Percentiles rank a stretch among this genome's conserved stretches.
phyloP scores from a whole-genome alignment of 2,797 vertebrate species.

The Petrocephalus schoutedeni region DNA sequence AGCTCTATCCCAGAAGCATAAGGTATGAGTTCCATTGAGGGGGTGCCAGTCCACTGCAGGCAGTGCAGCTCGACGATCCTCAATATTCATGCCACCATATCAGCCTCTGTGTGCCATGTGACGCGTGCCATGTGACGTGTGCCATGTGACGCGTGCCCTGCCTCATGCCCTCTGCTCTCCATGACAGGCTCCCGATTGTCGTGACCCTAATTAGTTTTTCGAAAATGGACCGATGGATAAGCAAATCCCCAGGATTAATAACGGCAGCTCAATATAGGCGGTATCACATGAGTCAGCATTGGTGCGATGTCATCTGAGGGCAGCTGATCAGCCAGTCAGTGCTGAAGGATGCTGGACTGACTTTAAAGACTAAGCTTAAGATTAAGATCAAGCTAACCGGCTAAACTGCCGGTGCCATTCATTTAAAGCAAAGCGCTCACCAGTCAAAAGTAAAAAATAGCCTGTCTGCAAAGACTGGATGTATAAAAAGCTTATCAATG shows the following conservation, averaged over 20 bases:
- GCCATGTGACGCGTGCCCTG: background rate
- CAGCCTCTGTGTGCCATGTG: background rate
- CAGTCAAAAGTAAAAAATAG: background rate
- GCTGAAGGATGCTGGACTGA: background rate
- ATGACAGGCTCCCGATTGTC: background rate
- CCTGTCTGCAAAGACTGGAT: background rate
- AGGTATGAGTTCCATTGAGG: background rate
- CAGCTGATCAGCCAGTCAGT: background rate
- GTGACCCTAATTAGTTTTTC: background rate
- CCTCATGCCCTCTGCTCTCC: background rate
- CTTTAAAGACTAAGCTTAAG: background rate
- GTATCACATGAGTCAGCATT: background rate
- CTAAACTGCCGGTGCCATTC: background rate
- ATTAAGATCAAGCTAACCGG: background rate
- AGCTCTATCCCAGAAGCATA: background rate
- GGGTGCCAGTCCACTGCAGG: background rate
- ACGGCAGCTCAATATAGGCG: background rate
- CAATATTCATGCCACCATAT: background rate
- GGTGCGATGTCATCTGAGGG: background rate
- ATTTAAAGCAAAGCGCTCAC: background rate
- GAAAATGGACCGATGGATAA: background rate
- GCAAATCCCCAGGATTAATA: background rate
- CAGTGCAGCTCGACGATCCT: background rate
- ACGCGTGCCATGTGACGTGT: background rate
- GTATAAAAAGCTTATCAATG: background rate